phyloP scores from a whole-genome alignment of 2,113 vertebrate genomes.

The Hemibagrus wyckioides region DNA sequence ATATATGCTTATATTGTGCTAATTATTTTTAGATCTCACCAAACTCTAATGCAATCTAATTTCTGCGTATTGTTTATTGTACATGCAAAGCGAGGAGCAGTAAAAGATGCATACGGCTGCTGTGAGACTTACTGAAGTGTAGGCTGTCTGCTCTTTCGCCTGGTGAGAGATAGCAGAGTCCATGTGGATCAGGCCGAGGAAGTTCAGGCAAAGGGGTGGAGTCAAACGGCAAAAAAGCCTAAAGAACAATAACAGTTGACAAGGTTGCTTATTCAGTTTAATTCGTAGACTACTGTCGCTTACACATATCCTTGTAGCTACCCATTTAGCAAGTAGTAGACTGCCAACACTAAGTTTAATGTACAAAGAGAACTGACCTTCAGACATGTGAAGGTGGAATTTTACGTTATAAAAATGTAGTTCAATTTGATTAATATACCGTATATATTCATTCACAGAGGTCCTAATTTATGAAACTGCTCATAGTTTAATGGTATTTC shows the following conservation, averaged over 20 bases:
- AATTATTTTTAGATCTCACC: not conserved
- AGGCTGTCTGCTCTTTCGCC: conserved; percentile 88
- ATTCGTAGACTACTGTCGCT: not conserved
- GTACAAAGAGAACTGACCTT: not conserved
- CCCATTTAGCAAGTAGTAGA: not conserved
- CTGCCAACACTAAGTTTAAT: not conserved
- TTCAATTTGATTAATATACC: not conserved
- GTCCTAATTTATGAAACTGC: not conserved
- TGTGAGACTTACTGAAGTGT: conserved; percentile 86
- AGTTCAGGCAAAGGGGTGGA: conserved; percentile 95
- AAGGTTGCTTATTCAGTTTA: not conserved
- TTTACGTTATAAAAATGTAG: not conserved
- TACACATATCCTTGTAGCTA: not conserved
- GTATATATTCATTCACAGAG: not conserved
- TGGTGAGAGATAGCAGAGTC: conserved; percentile 92
- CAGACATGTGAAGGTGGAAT: not conserved
- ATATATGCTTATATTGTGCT: not conserved
- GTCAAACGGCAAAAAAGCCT: conserved; percentile 98
- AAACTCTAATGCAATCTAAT: not conserved
- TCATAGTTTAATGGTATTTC: not conserved
- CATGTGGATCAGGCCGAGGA: conserved; percentile 97
- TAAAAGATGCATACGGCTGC: not conserved
- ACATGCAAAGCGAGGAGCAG: not conserved
- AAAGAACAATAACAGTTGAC: conserved; percentile 11
- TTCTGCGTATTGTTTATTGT: not conserved